Base-by-base conservation (phyloP, 2,797 vertebrate species). In the Anabas testudineus region DNA sequence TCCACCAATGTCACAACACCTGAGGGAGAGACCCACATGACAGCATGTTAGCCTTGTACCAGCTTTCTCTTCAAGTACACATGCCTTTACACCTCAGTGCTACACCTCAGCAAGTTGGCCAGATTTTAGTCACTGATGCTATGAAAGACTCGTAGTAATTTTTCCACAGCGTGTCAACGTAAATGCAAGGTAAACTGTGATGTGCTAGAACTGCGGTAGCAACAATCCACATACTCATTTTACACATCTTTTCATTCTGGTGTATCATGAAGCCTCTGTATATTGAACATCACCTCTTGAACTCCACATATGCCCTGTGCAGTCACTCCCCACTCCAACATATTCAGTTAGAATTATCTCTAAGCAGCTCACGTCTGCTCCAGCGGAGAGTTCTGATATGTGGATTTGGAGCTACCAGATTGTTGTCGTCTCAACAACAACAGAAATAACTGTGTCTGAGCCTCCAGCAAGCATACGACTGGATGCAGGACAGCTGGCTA, bases 401-500 rank as follows among this genome's bases (percentile, higher is more conserved):
- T 73, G 43, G 58, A 80, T 76, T 81, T 65, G 43, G 56, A 71
- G 59, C 74, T 41, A 26, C 61, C 26, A 2, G 57, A 46, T 62
- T 79, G 79, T 81, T 82, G 62, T 78, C 48, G 19, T 80, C 64
- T 75, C 59, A 21, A 41, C 19, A 54, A 81, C 62, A 76, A 68
- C 71, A 57, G 56, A 80, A 91, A 86, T 76, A 82, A 84, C 68
- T 81, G 73, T 68, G 69, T 70, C 57, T 71, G 77, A 76, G 85
- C 83, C 80, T 81, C 70, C 49, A 79, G 87, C 80, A 43, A 74
- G 62, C 53, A 34, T 26, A 52, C 45, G 54, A 80, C 76, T 77
- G 74, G 67, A 88, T 87, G 49, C 49, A 46, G 74, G 87, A 87
- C 82, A 89, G 82, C 80, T 87, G 84, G 84, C 71, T 81, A 83